phyloP scores from a whole-genome alignment of 2,113 vertebrate genomes.

The Limnothrissa miodon region DNA sequence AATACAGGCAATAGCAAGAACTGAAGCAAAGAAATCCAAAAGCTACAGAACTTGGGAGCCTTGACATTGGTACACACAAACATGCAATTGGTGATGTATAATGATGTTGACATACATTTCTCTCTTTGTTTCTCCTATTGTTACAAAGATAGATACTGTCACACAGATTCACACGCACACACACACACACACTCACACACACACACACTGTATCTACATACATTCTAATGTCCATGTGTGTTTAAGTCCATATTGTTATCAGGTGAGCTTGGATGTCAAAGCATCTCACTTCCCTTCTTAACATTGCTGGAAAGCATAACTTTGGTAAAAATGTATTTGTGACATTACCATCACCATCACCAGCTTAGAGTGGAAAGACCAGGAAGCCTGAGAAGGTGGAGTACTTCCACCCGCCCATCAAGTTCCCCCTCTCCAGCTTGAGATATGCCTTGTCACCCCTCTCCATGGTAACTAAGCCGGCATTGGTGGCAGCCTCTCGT shows the following conservation, averaged over 20 bases:
- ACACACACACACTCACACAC: neutral
- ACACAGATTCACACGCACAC: neutral
- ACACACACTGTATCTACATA: neutral
- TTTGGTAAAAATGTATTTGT: neutral
- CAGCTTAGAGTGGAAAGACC: constrained; percentile 76
- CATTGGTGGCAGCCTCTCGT: constrained; percentile 82
- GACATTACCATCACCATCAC: neutral
- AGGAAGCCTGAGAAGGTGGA: constrained; percentile 87
- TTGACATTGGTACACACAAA: neutral
- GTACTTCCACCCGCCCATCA: constrained; percentile 87
- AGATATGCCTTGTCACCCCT: constrained; percentile 83
- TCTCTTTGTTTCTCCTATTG: neutral
- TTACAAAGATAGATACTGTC: neutral
- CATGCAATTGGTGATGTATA: neutral
- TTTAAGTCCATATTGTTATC: neutral
- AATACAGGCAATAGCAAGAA: neutral
- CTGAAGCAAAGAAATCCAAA: neutral
- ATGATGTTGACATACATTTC: neutral
- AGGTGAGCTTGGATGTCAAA: neutral
- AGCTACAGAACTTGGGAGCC: neutral
- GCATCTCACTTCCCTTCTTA: neutral
- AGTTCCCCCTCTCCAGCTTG: constrained; percentile 81
- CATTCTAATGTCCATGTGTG: neutral
- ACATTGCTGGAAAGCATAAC: neutral
- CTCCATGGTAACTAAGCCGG: constrained; percentile 80